Base-by-base conservation (phyloP, 2,888 invertebrate species). In the Drosophila tanythrix region DNA sequence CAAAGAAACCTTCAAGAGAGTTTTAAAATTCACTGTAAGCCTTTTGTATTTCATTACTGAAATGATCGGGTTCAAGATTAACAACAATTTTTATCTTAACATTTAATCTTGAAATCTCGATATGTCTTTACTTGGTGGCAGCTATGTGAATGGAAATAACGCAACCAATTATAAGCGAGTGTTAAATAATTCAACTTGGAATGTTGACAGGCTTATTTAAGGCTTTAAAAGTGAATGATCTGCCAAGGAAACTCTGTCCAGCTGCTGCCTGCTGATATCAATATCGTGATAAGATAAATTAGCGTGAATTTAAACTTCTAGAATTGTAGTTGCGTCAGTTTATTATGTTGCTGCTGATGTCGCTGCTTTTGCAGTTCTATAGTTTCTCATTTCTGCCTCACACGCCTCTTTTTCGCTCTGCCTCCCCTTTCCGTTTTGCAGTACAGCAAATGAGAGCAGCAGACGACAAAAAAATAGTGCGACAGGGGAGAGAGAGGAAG, bases 291-390 rank as follows among this genome's bases (percentile, higher is more conserved):
- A 89, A 85, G 89, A 85, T 85, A 88, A 71, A 68, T 58, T 33
- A 36, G 56, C 64, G 52, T 48, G 50, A 71, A 66, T 57, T 69
- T 61, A 15, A 74, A 67, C 40, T 71, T 66, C 66, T 52, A 52
- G 61, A 56, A 57, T 27, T 27, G 40, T 62, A 48, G 48, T 51
- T 73, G 79, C 78, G 62, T 81, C 67, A 72, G 77, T 83, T 71
- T 63, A 63, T 66, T 66, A 68, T 56, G 31, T 63, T 77, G 68
- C 21, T 50, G 35, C 4, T 8, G 29, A 52, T 77, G 55, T 31
- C 31, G 27, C 50, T 70, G 27, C 38, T 70, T 76, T 76, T 83
- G 83, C 86, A 86, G 86, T 79, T 84, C 57, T 88, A 88, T 83
- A 84, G 88, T 88, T 88, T 86, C 74, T 51, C 65, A 38, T 59